Evolutionary conservation across 2,888 invertebrate species (phyloP), one percentile per base, ranked within the genome.

Genomic region (Apodemia mormo): DNA sequence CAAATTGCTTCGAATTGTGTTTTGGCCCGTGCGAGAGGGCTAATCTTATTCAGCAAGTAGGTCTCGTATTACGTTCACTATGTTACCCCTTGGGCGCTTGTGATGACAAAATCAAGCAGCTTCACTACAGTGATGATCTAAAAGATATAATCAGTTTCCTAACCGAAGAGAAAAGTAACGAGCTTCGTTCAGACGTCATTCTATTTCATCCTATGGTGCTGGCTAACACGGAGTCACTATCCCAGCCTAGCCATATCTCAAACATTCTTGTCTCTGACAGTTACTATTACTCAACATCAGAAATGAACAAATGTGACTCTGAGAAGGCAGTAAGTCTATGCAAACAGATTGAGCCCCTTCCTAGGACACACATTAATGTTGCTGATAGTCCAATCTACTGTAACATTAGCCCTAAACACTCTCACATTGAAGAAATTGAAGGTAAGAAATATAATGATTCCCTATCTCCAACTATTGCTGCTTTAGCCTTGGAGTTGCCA

Each of bases 151-250:
- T 93, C 6, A 77, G 77, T 73, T 88, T 93, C 71, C 82, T 93
- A 65, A 81, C 79, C 2, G 90, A 91, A 70, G 82, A 85, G n/a
- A 85, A 81, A 71, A 85, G 85, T 73, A 68, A 77, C 2, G 78
- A 80, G 54, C 77, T 93, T 71, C 86, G 84, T 2, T 87, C 92
- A 1, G 90, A 93, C 67, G 88, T 91, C 3, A 81, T 94, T 10
- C 81, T 94, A 22, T 89, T 90, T 74, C 94, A 94, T 74, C 94
- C 94, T 8, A 92, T 93, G 14, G 89, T 94, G 12, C 86, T 93
- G 33, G 81, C 90, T 54, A 90, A 93, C 76, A 77, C 90, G n/a
- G 90, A 90, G 76, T 76, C 79, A 2, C 77, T 81, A 43, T 74
- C 77, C 1, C 78, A 75, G 49, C 82, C 84, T 1, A 84, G 79